Evolutionary conservation across 2,797 vertebrate species (phyloP), one percentile per base, ranked within the genome.

Genomic region (Siniperca scherzeri): DNA sequence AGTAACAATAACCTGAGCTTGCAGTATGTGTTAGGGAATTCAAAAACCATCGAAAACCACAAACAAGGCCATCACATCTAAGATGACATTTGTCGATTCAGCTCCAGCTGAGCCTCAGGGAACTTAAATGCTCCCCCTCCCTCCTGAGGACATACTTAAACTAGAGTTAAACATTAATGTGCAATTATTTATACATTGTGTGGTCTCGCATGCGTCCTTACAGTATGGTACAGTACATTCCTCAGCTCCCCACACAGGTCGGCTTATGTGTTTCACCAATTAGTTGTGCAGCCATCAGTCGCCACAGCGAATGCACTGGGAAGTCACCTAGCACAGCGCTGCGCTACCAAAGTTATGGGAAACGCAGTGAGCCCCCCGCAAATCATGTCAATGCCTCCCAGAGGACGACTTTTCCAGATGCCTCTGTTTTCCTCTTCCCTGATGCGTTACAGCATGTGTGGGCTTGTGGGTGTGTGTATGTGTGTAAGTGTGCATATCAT

Each of bases 351-450:
- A 88, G 88, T 92, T 90, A 88, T 57, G 85, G 78, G 68, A 88
- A 92, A 83, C 0, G 72, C 90, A 88, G 77, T 8, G 60, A 90
- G 91, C 88, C 89, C 33, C 87, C 90, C 78, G 74, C 91, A 93
- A 95, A 94, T 94, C 91, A 93, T 87, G 89, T 90, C 90, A 89
- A 89, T 74, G 85, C 62, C 70, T 94, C 94, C 93, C 95, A 69
- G 74, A 91, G 95, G 96, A 93, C 70, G 76, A 87, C 80, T 91
- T 90, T 89, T 95, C 93, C 94, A 96, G 95, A 95, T 96, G 95
- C 91, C 88, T 93, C 90, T 95, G 94, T 96, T 95, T 95, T 94
- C 92, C 92, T 93, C 88, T 91, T 85, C 92, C 89, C 84, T 94
- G 93, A 93, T 72, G 91, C 90, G 55, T 77, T 83, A 55, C 69